Evolutionary conservation across 1,140 invertebrate species (phyloP).

Genomic region (Planococcus citri): DNA sequence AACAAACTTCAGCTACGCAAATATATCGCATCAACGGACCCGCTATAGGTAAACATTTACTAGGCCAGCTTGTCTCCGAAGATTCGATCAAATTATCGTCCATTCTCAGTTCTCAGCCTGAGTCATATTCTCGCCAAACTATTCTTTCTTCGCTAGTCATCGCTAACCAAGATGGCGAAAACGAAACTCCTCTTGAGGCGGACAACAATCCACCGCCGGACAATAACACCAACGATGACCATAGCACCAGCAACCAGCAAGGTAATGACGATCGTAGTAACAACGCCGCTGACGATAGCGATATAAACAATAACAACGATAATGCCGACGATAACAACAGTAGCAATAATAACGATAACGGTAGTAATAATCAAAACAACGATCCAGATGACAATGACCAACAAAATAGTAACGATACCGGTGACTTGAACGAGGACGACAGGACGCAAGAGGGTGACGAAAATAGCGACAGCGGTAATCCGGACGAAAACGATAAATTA

Average conservation of each 20-base stretch:
- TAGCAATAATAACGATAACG: conserved; percentile 11
- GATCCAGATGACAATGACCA: not conserved
- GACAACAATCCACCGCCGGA: not conserved
- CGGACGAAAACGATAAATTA: not conserved
- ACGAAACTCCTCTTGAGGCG: not conserved
- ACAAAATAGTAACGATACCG: not conserved
- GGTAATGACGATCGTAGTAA: not conserved
- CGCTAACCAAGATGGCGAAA: not conserved
- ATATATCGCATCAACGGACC: not conserved
- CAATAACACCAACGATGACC: conserved; percentile 5
- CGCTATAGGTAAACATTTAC: not conserved
- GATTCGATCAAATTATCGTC: not conserved
- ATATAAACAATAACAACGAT: conserved; percentile 20
- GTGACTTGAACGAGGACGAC: not conserved
- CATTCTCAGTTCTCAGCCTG: not conserved
- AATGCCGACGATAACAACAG: conserved; percentile 14
- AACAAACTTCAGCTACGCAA: not conserved
- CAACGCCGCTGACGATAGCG: not conserved
- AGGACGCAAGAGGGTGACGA: not conserved
- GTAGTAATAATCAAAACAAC: conserved; percentile 12
- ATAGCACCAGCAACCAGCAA: too few relatives aligned
- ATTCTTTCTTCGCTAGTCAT: not conserved
- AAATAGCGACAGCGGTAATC: not conserved
- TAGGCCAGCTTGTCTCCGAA: not conserved
- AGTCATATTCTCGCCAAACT: not conserved